Evolutionary conservation across 1,140 invertebrate species (phyloP).

Genomic region (Adelges cooleyi): DNA sequence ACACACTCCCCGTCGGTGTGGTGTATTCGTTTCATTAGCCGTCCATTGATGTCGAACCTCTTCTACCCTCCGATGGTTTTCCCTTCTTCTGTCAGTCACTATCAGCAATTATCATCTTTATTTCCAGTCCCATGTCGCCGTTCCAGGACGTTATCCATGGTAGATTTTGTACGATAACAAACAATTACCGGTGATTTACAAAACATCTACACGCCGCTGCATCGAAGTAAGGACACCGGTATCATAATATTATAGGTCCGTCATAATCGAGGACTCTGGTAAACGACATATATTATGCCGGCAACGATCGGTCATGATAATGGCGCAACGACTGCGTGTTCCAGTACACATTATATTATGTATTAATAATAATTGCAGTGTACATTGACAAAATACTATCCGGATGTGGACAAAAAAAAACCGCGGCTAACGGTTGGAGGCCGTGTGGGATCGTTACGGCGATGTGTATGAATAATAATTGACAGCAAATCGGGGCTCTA

Average conservation of each 20-base stretch:
- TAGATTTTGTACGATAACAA: too few relatives aligned
- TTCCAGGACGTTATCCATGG: too few relatives aligned
- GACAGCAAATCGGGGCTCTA: conserved; percentile 17
- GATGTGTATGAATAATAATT: conserved; percentile 19
- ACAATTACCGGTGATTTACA: neutral
- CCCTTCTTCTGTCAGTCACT: neutral
- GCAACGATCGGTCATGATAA: too few relatives aligned
- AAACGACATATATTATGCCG: too few relatives aligned
- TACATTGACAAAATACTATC: neutral
- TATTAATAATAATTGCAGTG: neutral
- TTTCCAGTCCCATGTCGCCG: too few relatives aligned
- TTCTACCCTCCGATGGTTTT: neutral
- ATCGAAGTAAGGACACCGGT: too few relatives aligned
- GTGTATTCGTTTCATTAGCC: neutral
- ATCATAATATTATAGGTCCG: too few relatives aligned
- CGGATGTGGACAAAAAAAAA: conserved; percentile 9
- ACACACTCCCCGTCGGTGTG: neutral
- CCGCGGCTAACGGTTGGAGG: conserved; percentile 18
- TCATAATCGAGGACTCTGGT: too few relatives aligned
- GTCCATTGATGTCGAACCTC: neutral
- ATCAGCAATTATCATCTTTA: neutral
- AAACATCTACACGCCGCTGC: too few relatives aligned
- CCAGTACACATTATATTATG: neutral
- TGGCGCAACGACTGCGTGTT: too few relatives aligned
- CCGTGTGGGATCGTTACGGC: neutral